These are phyloP conservation scores for Clarias fuscus DNA, from an alignment of 2,797 vertebrate genomes.

Conservation along the genomic window DNA sequence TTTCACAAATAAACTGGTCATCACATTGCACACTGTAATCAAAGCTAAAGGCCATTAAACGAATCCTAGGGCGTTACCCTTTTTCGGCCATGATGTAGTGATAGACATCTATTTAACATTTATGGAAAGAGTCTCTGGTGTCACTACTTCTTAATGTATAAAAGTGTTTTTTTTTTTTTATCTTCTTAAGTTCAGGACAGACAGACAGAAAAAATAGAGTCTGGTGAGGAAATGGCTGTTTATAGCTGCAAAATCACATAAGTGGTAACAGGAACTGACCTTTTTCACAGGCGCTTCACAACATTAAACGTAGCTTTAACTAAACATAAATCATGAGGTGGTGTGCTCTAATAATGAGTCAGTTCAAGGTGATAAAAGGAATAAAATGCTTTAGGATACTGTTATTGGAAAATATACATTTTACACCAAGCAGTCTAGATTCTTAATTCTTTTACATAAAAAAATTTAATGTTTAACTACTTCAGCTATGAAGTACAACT, in stretches of 20 bases:
- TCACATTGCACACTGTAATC: too few species aligned
- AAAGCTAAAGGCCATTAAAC: too few species aligned
- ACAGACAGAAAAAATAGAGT: neutral
- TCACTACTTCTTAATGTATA: neutral
- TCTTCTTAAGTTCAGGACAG: neutral
- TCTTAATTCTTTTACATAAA: neutral
- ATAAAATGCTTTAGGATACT: neutral
- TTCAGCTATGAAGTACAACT: neutral
- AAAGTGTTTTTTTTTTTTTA: neutral
- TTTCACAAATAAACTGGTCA: too few species aligned
- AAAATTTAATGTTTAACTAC: neutral
- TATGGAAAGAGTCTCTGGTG: neutral
- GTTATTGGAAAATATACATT: neutral
- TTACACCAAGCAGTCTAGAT: neutral
- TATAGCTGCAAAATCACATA: neutral
- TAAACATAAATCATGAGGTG: neutral
- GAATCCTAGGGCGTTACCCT: too few species aligned
- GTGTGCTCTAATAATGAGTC: neutral
- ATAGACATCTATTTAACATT: neutral
- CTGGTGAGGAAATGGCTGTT: neutral
- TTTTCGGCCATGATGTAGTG: neutral
- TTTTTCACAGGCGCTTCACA: neutral
- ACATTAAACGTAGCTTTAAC: neutral
- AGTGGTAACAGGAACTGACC: neutral
- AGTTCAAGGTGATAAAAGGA: neutral